Percentiles rank a stretch among this genome's conserved stretches.
Evolutionary conservation across 2,888 invertebrate species (phyloP).

Genomic region (Catocala nupta): DNA sequence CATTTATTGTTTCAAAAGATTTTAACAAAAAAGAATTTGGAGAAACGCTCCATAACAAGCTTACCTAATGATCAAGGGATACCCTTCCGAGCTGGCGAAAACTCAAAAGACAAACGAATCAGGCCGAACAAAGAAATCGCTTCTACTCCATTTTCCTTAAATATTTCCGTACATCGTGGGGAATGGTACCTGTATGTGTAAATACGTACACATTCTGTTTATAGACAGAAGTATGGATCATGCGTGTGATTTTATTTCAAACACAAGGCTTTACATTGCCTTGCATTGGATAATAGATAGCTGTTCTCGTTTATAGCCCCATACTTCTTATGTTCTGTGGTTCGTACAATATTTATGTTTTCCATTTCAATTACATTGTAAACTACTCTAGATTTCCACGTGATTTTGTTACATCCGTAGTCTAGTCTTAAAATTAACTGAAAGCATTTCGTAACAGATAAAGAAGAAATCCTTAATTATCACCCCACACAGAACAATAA

Average conservation of each 20-base stretch:
- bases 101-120: slow-evolving; percentile 79
- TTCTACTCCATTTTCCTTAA: slow-evolving; percentile 67
- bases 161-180: slow-evolving; percentile 54
- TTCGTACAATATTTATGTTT: no score
- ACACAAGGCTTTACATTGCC: background rate
- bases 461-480: no score
- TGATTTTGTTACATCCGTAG: no score
- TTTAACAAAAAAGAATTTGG: slow-evolving; percentile 56
- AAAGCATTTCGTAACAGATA: no score
- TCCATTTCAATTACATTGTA: no score
- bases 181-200: slow-evolving; percentile 35
- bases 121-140: slow-evolving; percentile 70
- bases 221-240: slow-evolving; percentile 35
- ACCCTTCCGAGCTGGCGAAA: slow-evolving; percentile 65
- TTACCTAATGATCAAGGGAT: slow-evolving; percentile 77
- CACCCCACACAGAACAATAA: no score
- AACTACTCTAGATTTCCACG: no score
- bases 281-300: no score
- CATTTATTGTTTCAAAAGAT: slow-evolving; percentile 36
- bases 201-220: slow-evolving; percentile 46
- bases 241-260: slow-evolving; percentile 35
- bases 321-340: no score
- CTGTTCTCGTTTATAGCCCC: no score
- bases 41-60: slow-evolving; percentile 72
- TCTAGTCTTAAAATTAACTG: no score